Evolutionary conservation across 2,888 invertebrate species (phyloP), one percentile per base, ranked within the genome.

Genomic region (Dicyrtoma fusca): DNA sequence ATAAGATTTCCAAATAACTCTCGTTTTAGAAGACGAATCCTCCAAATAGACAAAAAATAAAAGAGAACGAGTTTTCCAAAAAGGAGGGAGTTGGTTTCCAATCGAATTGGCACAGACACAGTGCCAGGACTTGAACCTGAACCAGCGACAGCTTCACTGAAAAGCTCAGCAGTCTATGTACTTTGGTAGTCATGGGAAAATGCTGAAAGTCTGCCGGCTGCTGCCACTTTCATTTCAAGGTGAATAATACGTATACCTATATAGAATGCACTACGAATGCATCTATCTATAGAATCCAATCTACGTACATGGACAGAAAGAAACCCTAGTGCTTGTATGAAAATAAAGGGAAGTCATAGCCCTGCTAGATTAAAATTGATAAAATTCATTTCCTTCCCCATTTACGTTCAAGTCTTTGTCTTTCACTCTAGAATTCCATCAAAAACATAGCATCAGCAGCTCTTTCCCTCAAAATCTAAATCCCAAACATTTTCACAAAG

Each of bases 351-450:
- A n/a, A n/a, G n/a, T n/a, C n/a, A 44, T 0, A 61, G 19, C 21
- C 10, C 6, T 11, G n/a, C 64, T 57, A 59, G 69, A 73, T 73
- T 73, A 69, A 44, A 61, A 61, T 44, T 61, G 61, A 61, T 61
- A 61, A 73, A 73, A 73, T 73, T 73, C 69, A 73, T 69, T 73
- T 73, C 69, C 69, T 34, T 59, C 69, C 49, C 55, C 66, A 68
- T 17, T 51, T 53, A 10, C 53, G 19, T 17, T 17, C 53, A 53
- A 19, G 3, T 10, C 19, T 8, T 4, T 26, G 2, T 59, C 6
- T 59, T 34, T 44, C 42, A 25, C 25, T 26, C 44, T 17, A 17
- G 8, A 44, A 42, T 61, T 61, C 19, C 21, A 61, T 44, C 61
- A 34, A 8, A 8, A 34, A 34, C 34, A 8, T 8, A 34, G 34